These are phyloP conservation scores for Ormyrus thymus DNA, from an alignment of 2,888 invertebrate genomes.

Conservation along the genomic window DNA sequence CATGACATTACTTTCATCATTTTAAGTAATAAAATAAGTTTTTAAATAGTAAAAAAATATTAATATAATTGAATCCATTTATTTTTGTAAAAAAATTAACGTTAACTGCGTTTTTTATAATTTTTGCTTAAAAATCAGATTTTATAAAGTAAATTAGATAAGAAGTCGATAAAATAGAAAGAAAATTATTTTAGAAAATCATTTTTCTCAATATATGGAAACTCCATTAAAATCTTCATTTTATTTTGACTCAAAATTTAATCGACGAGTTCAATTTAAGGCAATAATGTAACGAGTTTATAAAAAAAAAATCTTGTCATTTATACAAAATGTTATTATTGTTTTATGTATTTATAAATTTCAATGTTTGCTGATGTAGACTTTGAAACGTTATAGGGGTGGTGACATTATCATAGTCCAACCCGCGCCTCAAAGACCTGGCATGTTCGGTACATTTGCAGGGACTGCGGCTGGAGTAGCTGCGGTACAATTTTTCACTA, in stretches of 20 bases:
- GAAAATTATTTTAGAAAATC: not conserved
- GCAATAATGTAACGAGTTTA: not conserved
- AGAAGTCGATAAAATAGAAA: not conserved
- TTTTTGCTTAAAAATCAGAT: too few species aligned
- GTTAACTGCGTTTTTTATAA: too few species aligned
- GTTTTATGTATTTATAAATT: constrained; percentile 16
- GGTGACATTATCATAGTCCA: constrained; percentile 56
- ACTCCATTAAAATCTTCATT: not conserved
- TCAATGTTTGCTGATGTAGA: constrained; percentile 9
- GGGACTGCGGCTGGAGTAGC: constrained; percentile 62
- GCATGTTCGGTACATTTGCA: constrained; percentile 59
- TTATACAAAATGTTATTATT: constrained; percentile 29
- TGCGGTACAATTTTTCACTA: constrained; percentile 54
- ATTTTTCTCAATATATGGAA: not conserved
- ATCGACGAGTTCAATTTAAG: not conserved
- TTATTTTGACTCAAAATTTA: constrained; percentile 9
- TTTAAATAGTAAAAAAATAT: too few species aligned
- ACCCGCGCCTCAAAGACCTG: constrained; percentile 55
- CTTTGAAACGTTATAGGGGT: constrained; percentile 47
- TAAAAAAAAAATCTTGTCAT: constrained; percentile 31
- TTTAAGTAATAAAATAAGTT: too few species aligned
- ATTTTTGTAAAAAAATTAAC: too few species aligned
- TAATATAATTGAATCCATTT: too few species aligned
- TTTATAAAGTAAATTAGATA: not conserved
- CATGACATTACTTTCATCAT: too few species aligned